Percentiles rank a stretch among this genome's conserved stretches.
phyloP scores from a whole-genome alignment of 2,797 vertebrate species.

The Lerista edwardsae region DNA sequence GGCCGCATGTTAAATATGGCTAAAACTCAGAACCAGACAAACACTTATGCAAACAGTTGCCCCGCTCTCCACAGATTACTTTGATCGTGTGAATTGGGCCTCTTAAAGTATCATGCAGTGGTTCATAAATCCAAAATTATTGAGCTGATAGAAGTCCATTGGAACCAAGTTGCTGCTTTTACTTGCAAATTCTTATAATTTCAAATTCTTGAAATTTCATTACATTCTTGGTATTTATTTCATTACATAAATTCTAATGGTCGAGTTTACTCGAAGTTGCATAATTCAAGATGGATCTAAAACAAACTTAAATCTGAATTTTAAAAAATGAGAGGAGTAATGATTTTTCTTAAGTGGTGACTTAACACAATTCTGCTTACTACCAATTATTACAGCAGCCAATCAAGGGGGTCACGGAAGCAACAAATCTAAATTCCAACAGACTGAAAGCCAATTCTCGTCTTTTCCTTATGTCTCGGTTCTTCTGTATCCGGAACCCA shows the following conservation, averaged over 20 bases:
- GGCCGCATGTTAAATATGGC: background rate
- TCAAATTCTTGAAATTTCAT: background rate
- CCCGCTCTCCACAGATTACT: background rate
- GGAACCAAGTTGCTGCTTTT: background rate
- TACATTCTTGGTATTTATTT: background rate
- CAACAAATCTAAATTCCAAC: background rate
- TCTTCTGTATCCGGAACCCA: too few species aligned
- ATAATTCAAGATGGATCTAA: background rate
- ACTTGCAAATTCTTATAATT: background rate
- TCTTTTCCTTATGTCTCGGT: too few species aligned
- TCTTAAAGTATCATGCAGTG: background rate
- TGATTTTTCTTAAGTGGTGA: background rate
- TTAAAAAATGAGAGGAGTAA: background rate
- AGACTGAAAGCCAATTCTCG: background rate
- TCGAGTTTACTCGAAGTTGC: background rate
- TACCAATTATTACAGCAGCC: background rate
- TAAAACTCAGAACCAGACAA: background rate
- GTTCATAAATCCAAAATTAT: constrained; percentile 18
- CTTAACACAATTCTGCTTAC: background rate
- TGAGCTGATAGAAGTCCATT: constrained; percentile 17
- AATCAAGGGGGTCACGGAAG: too few species aligned
- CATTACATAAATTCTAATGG: background rate
- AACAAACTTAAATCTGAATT: background rate
- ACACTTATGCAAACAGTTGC: background rate
- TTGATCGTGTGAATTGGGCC: background rate